Base-by-base conservation (phyloP, 2,888 invertebrate species). In the Silvanus unidentatus region DNA sequence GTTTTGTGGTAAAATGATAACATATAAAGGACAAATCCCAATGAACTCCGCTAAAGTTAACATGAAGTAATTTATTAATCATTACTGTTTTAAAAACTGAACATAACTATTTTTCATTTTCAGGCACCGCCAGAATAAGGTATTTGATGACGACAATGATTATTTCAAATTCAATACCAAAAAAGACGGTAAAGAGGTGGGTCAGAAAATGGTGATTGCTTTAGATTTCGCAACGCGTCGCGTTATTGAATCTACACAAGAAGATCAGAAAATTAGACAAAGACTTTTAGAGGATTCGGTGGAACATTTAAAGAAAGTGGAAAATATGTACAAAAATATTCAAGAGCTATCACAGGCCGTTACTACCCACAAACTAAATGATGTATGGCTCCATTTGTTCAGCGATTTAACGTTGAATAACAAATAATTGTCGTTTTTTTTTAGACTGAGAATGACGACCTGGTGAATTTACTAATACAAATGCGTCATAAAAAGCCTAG, bases 71-170 rank as follows among this genome's bases (percentile, higher is more conserved):
- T 12, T 37, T n/a, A 3, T 14, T 34, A 22, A 22, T 22, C 3
- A 22, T 22, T 22, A 3, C 22, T 22, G n/a, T n/a, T 12, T 5
- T 32, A 32, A 12, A 32, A n/a, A 12, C 10, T 9, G 10, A 28
- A 28, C 10, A 10, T 10, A 28, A 32, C 3, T 32, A 32, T 8
- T 3, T 32, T 32, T 8, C 22, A 32, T 32, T 32, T 32, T 8
- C 10, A 32, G 32, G 32, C 62, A 60, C n/a, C 37, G 37, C 49
- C 54, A 88, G 44, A 86, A 84, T 2, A 81, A 79, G 63, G 88
- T 94, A 4, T 90, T 88, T 36, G 97, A 98, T 68, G 97, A 97
- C 66, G 93, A 97, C 67, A 82, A 86, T 52, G 97, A 97, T 69
- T 97, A 97, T 70, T 98, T 91, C 68, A 81, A 83, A 61, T 78